Evolutionary conservation across 2,113 vertebrate species (phyloP).

Genomic region (Solenodon paradoxus): DNA sequence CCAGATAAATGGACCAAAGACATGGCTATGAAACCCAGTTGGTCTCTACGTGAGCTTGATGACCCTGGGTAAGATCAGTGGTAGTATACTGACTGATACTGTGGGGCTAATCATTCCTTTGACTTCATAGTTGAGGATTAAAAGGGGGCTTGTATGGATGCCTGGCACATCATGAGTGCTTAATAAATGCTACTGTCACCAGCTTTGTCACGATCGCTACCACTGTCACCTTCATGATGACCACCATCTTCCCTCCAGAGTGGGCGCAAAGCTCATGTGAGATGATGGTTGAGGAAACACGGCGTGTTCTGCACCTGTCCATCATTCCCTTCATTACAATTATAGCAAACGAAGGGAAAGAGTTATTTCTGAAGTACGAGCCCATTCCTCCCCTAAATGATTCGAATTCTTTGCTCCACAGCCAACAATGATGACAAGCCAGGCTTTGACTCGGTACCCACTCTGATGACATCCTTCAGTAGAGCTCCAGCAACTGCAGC

Average conservation of each 20-base stretch:
- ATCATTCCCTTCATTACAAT: not conserved
- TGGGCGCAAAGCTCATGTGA: not conserved
- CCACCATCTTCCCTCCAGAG: not conserved
- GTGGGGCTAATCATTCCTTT: not conserved
- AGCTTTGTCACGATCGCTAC: not conserved
- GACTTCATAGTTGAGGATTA: not conserved
- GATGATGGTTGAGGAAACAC: not conserved
- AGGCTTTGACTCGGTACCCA: slow-evolving; percentile 60
- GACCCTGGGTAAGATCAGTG: not conserved
- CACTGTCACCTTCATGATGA: too few species aligned
- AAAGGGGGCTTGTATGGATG: not conserved
- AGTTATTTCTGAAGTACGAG: slow-evolving; percentile 37
- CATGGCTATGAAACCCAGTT: not conserved
- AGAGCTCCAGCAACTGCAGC: slow-evolving; percentile 44
- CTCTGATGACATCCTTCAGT: slow-evolving; percentile 53
- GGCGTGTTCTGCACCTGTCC: slow-evolving; percentile 40
- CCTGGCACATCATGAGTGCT: not conserved
- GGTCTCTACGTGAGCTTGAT: not conserved
- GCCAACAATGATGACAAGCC: slow-evolving; percentile 55
- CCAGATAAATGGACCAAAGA: not conserved
- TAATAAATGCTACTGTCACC: not conserved
- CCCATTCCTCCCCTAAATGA: slow-evolving; percentile 27
- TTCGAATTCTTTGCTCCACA: slow-evolving; percentile 64
- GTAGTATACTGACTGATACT: not conserved
- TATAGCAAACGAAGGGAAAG: slow-evolving; percentile 36